These are phyloP conservation scores for Helobdella robusta DNA, from an alignment of 2,888 invertebrate species.

Conservation along the genomic window DNA sequence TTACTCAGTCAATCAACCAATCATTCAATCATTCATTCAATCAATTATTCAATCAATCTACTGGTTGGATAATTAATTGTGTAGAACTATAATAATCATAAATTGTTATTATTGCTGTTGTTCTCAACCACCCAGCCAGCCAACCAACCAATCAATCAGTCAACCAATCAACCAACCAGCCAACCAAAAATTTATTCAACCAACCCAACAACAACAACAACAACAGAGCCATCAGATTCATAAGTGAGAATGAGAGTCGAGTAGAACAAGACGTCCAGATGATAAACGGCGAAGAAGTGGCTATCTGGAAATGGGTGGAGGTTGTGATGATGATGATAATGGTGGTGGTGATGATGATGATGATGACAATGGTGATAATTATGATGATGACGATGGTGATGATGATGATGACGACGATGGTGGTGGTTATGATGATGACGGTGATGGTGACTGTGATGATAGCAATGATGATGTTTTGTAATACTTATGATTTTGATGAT, in stretches of 20 bases:
- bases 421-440: constrained; percentile 5
- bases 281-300: constrained; percentile 72
- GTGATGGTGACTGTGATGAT: constrained; percentile 1
- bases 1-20: too few relatives aligned
- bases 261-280: constrained; percentile 69
- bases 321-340: not conserved
- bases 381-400: not conserved
- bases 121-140: too few relatives aligned
- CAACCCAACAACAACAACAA: constrained; percentile 7
- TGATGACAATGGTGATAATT: not conserved
- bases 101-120: too few relatives aligned
- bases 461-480: constrained; percentile 14
- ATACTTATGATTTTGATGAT: constrained; percentile 5
- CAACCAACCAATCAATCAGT: too few relatives aligned
- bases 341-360: not conserved
- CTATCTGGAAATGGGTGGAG: constrained; percentile 4
- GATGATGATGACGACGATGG: constrained; percentile 2
- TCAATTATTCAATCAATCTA: too few relatives aligned
- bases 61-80: too few relatives aligned
- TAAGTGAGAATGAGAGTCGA: constrained; percentile 57
- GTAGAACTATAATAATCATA: too few relatives aligned
- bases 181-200: too few relatives aligned
- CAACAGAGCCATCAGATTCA: constrained; percentile 68
- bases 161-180: too few relatives aligned
- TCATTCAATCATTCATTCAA: too few relatives aligned